A percentile compares a stretch with the other conserved stretches of the same genome.
These are phyloP conservation scores for Apis cerana DNA, from an alignment of 1,140 invertebrate species.

Conservation along the genomic window DNA sequence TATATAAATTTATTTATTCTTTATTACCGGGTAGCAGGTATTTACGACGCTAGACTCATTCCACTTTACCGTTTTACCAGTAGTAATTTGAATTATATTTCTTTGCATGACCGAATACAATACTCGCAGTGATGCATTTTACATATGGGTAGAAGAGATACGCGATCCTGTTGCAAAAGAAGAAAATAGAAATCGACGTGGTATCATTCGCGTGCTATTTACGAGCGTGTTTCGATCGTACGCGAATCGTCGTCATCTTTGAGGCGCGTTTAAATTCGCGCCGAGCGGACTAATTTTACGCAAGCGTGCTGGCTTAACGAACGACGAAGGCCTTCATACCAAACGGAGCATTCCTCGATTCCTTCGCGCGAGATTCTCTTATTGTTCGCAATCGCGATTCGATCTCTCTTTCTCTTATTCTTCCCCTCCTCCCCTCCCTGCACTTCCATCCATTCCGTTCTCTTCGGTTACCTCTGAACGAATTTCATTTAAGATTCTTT, in stretches of 20 bases:
- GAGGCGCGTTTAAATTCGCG: conserved; percentile 29
- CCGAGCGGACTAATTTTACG: conserved; percentile 58
- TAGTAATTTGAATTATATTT: too few relatives aligned
- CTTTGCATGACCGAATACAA: too few relatives aligned
- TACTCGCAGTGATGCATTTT: too few relatives aligned
- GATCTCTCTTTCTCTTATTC: not conserved
- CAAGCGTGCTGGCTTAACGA: conserved; percentile 57
- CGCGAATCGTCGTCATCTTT: conserved; percentile 7
- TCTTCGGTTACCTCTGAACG: not conserved
- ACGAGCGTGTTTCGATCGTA: not conserved
- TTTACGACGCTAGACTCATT: too few relatives aligned
- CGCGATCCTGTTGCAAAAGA: too few relatives aligned
- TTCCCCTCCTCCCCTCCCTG: not conserved
- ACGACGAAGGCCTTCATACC: conserved; percentile 66
- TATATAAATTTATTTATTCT: too few relatives aligned
- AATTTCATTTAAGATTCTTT: not conserved
- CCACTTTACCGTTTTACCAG: too few relatives aligned
- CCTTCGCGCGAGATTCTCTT: conserved; percentile 44
- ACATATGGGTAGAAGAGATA: too few relatives aligned
- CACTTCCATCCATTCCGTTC: too few relatives aligned
- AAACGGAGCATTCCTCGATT: conserved; percentile 68
- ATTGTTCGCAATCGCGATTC: conserved; percentile 25
- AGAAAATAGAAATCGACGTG: not conserved
- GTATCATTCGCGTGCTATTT: not conserved
- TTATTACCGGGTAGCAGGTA: too few relatives aligned